Evolutionary conservation across 2,797 vertebrate species (phyloP), one percentile per base, ranked within the genome.

Genomic region (Scolopax bukidnonensis): DNA sequence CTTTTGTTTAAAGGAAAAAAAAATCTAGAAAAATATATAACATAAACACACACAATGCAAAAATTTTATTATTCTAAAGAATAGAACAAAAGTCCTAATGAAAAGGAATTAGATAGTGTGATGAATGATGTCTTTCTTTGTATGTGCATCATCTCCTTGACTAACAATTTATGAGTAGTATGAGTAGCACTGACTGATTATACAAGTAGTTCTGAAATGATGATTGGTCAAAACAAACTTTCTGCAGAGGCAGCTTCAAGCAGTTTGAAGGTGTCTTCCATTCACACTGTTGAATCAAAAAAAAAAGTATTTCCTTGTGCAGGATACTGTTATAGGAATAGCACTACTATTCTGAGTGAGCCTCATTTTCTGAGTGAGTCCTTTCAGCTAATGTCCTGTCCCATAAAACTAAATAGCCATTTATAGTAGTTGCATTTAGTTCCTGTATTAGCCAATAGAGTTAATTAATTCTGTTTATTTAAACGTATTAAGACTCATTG

Each of bases 231-330:
- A 70, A 77, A 24, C 11, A 47, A 82, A 47, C 11, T 38, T 77
- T 59, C 25, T 65, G 45, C 23, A 53, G 30, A 71, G 50, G 21
- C 17, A 47, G 16, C 69, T 74, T 63, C 18, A 47, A 27, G 13
- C 11, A 83, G 3, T 71, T 87, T 53, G 7, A 75, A 59, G 10
- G 1, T 3, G 50, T 90, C 28, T 75, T 78, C 28, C 63, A 13
- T 38, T 68, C 40, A 41, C 0, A 1, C 3, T 18, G 12, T 4
- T 1, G 4, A 16, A 75, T 87, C 7, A 2, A 36, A 4, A 57
- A 41, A 21, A 75, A 53, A 63, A 64, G 32, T 5, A 4, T 63
- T 71, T 56, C 16, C 2, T 25, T 4, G 11, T 47, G 4, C 19
- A 41, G 6, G 8, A 76, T 2, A 16, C 5, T 59, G 4, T 57